Evolutionary conservation across 2,797 vertebrate genomes (phyloP).

Genomic region (Dicrostonyx torquatus): DNA sequence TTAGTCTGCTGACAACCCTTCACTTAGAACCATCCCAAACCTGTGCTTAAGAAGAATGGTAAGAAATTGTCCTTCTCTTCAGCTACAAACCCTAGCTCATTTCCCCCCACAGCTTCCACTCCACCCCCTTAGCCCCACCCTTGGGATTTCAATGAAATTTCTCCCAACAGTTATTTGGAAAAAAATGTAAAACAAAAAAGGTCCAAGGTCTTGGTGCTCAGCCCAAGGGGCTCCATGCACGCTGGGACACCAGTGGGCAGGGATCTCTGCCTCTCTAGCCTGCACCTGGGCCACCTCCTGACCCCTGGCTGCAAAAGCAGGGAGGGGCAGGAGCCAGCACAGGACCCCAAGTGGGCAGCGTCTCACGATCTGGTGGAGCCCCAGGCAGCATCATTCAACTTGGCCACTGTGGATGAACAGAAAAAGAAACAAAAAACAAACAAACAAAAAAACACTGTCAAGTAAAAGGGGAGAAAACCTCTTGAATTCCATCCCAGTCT

Average conservation of each 20-base stretch:
- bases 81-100: slow-evolving; percentile 31
- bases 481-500: slow-evolving; percentile 45
- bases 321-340: slow-evolving; percentile 78
- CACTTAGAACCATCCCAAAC: neutral
- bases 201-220: slow-evolving; percentile 80
- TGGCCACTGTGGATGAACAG: slow-evolving; percentile 79
- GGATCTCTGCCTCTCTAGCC: slow-evolving; percentile 80
- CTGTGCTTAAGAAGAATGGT: neutral
- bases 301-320: slow-evolving; percentile 77
- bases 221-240: slow-evolving; percentile 79
- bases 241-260: slow-evolving; percentile 77
- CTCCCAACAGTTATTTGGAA: slow-evolving; percentile 70
- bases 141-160: slow-evolving; percentile 68
- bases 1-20: neutral
- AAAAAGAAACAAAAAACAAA: slow-evolving; percentile 71
- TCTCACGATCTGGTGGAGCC: slow-evolving; percentile 79
- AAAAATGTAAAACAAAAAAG: slow-evolving; percentile 72
- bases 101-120: slow-evolving; percentile 6
- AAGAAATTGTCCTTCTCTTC: slow-evolving; percentile 2
- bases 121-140: slow-evolving; percentile 59
- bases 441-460: slow-evolving; percentile 81
- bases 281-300: slow-evolving; percentile 76
- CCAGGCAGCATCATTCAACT: slow-evolving; percentile 78
- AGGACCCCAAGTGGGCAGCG: slow-evolving; percentile 74
- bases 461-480: slow-evolving; percentile 82